These are phyloP conservation scores for Aselliscus stoliczkanus DNA, from an alignment of 2,797 vertebrate species.

Conservation along the genomic window DNA sequence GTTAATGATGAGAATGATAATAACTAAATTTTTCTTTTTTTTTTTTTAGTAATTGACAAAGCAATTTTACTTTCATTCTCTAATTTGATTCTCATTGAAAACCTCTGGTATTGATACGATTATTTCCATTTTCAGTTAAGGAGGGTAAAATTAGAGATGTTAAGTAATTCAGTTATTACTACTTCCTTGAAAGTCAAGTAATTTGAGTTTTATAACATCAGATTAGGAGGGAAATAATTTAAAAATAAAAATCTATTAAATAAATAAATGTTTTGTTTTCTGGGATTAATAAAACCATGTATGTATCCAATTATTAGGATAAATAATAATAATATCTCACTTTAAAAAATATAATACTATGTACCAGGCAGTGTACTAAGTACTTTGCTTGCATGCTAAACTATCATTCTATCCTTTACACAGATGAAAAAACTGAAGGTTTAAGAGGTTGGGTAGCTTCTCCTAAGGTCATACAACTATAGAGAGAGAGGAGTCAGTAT, in stretches of 20 bases:
- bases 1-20: slow-evolving; percentile 11
- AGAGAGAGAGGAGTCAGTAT: neutral
- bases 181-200: neutral
- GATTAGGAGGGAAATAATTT: neutral
- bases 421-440: neutral
- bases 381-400: neutral
- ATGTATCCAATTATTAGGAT: neutral
- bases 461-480: neutral
- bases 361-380: neutral
- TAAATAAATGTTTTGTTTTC: slow-evolving; percentile 12
- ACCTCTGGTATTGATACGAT: neutral
- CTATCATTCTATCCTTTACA: neutral
- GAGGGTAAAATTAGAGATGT: neutral
- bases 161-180: neutral
- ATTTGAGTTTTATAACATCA: neutral
- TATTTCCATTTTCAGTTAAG: neutral
- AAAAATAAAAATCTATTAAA: slow-evolving; percentile 14
- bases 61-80: slow-evolving; percentile 38
- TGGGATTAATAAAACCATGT: neutral
- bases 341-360: neutral
- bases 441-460: neutral
- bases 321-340: neutral
- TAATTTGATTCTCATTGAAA: slow-evolving; percentile 6
- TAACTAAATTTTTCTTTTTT: neutral
- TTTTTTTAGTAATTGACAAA: neutral